Conservation (phyloP, 2,888 invertebrate species). For the Andrena dorsata region DNA sequence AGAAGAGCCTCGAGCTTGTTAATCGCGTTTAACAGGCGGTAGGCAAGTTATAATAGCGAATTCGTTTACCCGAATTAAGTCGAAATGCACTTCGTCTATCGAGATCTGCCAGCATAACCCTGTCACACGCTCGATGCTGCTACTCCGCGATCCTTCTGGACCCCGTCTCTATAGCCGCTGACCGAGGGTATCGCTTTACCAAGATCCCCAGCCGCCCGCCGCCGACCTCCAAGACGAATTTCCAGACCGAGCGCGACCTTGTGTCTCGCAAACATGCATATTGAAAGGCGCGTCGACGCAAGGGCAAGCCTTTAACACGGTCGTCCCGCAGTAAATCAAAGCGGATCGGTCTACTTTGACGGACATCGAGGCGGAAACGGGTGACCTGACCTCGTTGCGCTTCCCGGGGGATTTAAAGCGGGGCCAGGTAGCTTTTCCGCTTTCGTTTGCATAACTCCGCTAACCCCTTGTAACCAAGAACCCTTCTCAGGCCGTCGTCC, state of each 20-base stretch:
- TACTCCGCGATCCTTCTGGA: background rate
- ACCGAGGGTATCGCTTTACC: constrained; percentile 20
- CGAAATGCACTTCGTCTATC: background rate
- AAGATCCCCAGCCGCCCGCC: background rate
- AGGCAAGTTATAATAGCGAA: too few species aligned
- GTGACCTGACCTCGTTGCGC: constrained; percentile 48
- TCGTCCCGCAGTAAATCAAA: constrained; percentile 77
- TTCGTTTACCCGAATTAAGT: too few species aligned
- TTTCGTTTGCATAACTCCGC: constrained; percentile 80
- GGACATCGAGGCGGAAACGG: constrained; percentile 35
- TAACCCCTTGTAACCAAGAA: constrained; percentile 75
- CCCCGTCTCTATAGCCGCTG: background rate
- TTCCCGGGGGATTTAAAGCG: constrained; percentile 36
- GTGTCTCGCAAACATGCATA: constrained; percentile 78
- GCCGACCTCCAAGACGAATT: constrained; percentile 51
- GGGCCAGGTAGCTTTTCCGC: constrained; percentile 74
- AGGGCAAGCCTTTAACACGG: constrained; percentile 70
- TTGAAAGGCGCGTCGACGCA: constrained; percentile 27
- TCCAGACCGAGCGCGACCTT: constrained; percentile 73
- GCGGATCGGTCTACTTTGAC: constrained; percentile 62
- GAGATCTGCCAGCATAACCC: background rate
- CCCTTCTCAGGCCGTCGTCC: constrained; percentile 54
- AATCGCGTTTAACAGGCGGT: too few species aligned
- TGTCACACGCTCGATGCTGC: background rate
- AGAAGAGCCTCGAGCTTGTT: too few species aligned